Percentiles rank a stretch among this genome's conserved stretches.
These are phyloP conservation scores for Dicrostonyx torquatus DNA, from an alignment of 2,797 vertebrate genomes.

Conservation along the genomic window DNA sequence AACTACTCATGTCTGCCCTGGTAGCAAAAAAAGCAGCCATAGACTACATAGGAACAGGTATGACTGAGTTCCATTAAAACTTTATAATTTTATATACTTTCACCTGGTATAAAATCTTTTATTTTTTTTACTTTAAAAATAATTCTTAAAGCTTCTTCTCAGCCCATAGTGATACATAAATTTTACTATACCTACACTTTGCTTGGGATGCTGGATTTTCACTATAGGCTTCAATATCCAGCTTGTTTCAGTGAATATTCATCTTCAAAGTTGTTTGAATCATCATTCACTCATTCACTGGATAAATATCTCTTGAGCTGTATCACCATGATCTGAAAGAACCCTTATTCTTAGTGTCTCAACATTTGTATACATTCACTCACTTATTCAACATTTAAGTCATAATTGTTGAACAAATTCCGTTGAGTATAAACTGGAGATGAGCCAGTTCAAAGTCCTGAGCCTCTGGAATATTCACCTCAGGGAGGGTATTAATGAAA, in stretches of 20 bases:
- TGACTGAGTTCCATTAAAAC: neutral
- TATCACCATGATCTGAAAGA: neutral
- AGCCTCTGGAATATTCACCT: neutral
- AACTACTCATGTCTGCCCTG: neutral
- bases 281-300: neutral
- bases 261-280: neutral
- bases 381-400: neutral
- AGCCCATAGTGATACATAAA: neutral
- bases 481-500: neutral
- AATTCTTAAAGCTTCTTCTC: neutral
- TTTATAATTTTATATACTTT: neutral
- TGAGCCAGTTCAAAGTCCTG: neutral
- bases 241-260: neutral
- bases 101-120: neutral
- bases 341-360: neutral
- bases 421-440: neutral
- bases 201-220: neutral
- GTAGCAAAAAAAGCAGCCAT: neutral
- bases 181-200: neutral
- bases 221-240: neutral
- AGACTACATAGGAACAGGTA: rapidly evolving
- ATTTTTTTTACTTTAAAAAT: neutral
- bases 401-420: neutral
- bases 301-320: neutral
- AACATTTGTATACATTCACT: neutral